phyloP scores from a whole-genome alignment of 2,797 vertebrate genomes.

The Alcedo quadribrachys region DNA sequence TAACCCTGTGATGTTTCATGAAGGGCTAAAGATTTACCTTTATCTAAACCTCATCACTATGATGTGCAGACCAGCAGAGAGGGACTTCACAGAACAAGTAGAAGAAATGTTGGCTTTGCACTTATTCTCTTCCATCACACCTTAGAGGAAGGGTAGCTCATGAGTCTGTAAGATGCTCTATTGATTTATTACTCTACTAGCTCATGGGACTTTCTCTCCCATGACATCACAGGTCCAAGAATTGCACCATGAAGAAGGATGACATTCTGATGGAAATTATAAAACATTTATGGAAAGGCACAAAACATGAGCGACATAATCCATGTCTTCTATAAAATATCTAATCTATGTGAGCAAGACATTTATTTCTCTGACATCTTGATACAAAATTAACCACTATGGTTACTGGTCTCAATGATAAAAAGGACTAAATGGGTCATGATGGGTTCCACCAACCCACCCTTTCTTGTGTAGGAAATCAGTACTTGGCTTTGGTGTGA shows the following conservation, averaged over 20 bases:
- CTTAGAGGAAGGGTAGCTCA: neutral
- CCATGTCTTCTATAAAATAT: neutral
- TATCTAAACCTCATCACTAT: neutral
- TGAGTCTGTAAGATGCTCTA: neutral
- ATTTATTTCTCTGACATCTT: neutral
- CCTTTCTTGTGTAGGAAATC: neutral
- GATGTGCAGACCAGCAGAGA: neutral
- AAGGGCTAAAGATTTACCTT: neutral
- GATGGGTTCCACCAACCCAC: neutral
- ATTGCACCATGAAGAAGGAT: neutral
- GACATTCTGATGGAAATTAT: neutral
- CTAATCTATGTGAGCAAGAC: neutral
- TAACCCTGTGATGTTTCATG: neutral
- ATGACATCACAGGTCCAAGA: neutral
- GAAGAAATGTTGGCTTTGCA: neutral
- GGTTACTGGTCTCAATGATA: neutral
- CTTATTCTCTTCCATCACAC: neutral
- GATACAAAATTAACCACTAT: neutral
- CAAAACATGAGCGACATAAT: neutral
- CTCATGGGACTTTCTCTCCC: neutral
- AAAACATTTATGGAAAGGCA: neutral
- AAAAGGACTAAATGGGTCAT: neutral
- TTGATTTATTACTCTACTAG: neutral
- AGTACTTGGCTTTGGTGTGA: neutral
- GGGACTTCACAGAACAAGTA: neutral